Evolutionary conservation across 2,797 vertebrate species (phyloP), one percentile per base, ranked within the genome.

Genomic region (Acipenser oxyrinchus): DNA sequence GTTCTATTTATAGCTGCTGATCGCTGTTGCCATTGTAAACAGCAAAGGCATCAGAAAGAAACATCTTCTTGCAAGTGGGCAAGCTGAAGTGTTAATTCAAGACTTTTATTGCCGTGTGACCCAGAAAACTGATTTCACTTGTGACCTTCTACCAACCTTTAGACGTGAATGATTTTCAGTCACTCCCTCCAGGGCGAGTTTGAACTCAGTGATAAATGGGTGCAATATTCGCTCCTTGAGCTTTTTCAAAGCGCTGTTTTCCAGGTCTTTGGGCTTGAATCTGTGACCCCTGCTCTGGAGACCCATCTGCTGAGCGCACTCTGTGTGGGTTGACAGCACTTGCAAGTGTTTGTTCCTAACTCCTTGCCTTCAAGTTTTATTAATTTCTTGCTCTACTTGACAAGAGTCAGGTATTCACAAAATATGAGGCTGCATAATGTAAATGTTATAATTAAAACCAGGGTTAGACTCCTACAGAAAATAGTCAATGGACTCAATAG

Each of bases 141-240:
- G 51, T 62, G 59, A 67, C 66, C 66, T 67, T 52, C 51, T 67
- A 37, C 48, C 66, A 51, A 61, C 66, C 59, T 67, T 67, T 59
- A 61, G 23, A 52, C 49, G 52, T 49, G 49, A 67, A 61, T 50
- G 18, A 67, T 66, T 13, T 49, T 59, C 10, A 11, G n/a, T 59
- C 15, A 18, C 50, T 2, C 6, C 65, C 55, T 49, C 48, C 65
- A 49, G 53, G 53, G 10, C n/a, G 9, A 58, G 48, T 57, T 15
- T 66, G 55, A 66, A 66, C 51, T 49, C 49, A 48, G 12, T 58
- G 65, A 66, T 58, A 66, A 66, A 66, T 59, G 53, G n/a, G 55
- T 60, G 57, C 57, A n/a, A 11, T 66, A 60, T 4, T 66, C 60
- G 49, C n/a, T 48, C 15, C 52, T n/a, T 66, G 64, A 57, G 15